Evolutionary conservation across 2,113 vertebrate genomes (phyloP).

Genomic region (Oxyruncus cristatus): DNA sequence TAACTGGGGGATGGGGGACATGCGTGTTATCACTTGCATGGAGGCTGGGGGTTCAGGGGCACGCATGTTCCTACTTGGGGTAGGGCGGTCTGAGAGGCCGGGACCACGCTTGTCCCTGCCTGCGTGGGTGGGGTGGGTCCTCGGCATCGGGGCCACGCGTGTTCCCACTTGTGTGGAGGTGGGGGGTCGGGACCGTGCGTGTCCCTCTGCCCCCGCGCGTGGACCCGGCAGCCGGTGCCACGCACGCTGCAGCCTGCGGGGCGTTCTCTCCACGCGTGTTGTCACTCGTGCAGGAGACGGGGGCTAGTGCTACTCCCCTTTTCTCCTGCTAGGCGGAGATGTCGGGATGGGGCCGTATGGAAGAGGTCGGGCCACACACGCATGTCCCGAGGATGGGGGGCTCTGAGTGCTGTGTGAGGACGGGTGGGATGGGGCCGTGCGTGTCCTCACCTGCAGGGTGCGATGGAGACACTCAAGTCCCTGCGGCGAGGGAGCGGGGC

Average conservation of each 20-base stretch:
- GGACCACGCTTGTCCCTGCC: background rate
- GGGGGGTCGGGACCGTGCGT: no score
- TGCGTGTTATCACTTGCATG: background rate
- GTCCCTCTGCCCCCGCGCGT: fast-evolving
- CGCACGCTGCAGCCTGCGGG: background rate
- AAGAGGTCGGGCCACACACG: fast-evolving
- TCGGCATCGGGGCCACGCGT: background rate
- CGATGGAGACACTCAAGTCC: background rate
- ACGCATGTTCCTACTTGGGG: background rate
- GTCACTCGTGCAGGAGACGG: background rate
- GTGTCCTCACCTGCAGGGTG: background rate
- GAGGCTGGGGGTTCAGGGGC: background rate
- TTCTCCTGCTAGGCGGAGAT: background rate
- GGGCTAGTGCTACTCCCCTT: fast-evolving
- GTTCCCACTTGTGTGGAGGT: background rate
- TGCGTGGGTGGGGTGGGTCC: no score
- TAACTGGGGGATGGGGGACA: background rate
- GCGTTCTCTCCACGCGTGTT: fast-evolving
- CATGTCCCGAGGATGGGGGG: fast-evolving
- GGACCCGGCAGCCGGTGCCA: background rate
- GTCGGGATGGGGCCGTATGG: background rate
- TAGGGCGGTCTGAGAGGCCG: no score
- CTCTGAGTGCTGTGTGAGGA: background rate
- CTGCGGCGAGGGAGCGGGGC: fast-evolving
- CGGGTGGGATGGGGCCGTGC: background rate